A percentile compares a stretch with the other conserved stretches of the same genome.
Evolutionary conservation across 2,113 vertebrate species (phyloP).

Genomic region (Syngnathus floridae): DNA sequence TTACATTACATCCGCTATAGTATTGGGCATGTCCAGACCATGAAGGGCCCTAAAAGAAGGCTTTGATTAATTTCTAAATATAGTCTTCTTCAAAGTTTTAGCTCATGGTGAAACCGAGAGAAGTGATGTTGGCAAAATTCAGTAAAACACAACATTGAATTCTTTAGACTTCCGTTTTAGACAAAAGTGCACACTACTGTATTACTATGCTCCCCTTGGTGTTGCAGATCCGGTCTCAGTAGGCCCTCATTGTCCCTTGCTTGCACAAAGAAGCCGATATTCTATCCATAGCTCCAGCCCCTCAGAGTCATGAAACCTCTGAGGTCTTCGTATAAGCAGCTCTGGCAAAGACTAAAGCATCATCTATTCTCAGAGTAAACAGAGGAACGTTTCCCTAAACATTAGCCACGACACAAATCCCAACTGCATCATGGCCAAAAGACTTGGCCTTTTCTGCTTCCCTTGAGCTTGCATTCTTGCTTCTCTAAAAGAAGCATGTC

Average conservation of each 20-base stretch:
- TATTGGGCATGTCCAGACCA: background rate
- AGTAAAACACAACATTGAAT: background rate
- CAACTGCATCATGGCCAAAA: conserved; percentile 5
- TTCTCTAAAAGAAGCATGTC: conserved; percentile 28
- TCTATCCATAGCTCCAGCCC: conserved; percentile 25
- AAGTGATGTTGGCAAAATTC: background rate
- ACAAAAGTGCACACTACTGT: background rate
- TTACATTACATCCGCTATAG: background rate
- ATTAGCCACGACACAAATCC: conserved; percentile 24
- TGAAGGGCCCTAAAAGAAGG: background rate
- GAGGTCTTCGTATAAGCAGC: conserved; percentile 22
- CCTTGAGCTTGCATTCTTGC: conserved; percentile 11
- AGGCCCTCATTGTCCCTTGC: conserved; percentile 47
- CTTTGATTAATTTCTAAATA: background rate
- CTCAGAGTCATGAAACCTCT: conserved; percentile 27
- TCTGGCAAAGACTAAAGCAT: conserved; percentile 38
- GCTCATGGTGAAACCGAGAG: background rate
- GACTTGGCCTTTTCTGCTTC: conserved; percentile 10
- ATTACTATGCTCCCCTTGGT: conserved; percentile 12
- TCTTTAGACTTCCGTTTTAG: background rate
- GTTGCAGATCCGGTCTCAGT: conserved; percentile 31
- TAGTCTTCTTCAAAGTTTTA: background rate
- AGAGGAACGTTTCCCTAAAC: conserved; percentile 20
- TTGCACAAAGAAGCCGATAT: conserved; percentile 37
- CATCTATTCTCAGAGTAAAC: conserved; percentile 41